These are phyloP conservation scores for Euthynnus affinis DNA, from an alignment of 2,797 vertebrate species.

Conservation along the genomic window DNA sequence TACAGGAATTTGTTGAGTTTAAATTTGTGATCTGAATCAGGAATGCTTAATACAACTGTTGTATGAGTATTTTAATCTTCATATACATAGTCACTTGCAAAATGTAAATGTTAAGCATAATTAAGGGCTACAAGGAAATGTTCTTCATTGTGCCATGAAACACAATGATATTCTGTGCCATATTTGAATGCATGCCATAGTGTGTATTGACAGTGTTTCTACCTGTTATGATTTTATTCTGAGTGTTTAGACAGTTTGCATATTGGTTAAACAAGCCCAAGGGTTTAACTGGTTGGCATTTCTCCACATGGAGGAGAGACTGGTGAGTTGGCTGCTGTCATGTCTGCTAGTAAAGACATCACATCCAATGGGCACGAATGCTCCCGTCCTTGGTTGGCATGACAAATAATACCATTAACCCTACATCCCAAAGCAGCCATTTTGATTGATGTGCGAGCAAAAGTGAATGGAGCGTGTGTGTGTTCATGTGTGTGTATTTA, in stretches of 20 bases:
- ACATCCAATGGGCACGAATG: slow-evolving; percentile 79
- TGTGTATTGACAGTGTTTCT: slow-evolving; percentile 16
- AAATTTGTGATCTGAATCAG: not conserved
- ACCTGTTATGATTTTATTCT: not conserved
- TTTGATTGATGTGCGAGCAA: slow-evolving; percentile 85
- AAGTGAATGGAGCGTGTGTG: slow-evolving; percentile 57
- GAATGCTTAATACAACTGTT: not conserved
- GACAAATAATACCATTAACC: slow-evolving; percentile 88
- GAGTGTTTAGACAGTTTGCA: slow-evolving; percentile 37
- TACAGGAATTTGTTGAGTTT: too few species aligned
- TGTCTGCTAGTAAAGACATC: slow-evolving; percentile 86
- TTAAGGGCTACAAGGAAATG: not conserved
- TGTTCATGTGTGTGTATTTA: slow-evolving; percentile 48
- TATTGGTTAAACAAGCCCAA: slow-evolving; percentile 73
- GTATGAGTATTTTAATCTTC: not conserved
- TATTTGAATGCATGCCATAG: not conserved
- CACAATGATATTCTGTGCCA: not conserved
- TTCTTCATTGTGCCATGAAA: not conserved
- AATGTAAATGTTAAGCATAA: not conserved
- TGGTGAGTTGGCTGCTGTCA: slow-evolving; percentile 82
- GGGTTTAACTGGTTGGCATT: slow-evolving; percentile 82
- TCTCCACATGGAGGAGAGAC: slow-evolving; percentile 74
- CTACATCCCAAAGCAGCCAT: slow-evolving; percentile 83
- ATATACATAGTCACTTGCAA: not conserved
- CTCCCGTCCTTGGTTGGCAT: slow-evolving; percentile 83